Percentiles rank a stretch among this genome's conserved stretches.
These are phyloP conservation scores for Coccyzus lansbergi DNA, from an alignment of 2,797 vertebrate genomes.

Conservation along the genomic window DNA sequence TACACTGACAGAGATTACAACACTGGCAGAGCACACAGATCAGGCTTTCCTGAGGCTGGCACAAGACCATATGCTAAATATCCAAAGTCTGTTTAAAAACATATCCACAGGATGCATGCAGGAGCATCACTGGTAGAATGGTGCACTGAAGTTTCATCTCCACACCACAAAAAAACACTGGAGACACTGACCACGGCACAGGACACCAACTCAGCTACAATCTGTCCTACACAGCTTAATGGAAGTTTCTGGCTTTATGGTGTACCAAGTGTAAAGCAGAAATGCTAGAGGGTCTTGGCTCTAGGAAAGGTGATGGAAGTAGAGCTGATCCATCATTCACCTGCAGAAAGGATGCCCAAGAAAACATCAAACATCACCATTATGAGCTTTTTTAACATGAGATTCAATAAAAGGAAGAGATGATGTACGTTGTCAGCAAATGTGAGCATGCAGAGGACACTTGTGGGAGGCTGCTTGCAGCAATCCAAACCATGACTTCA, in stretches of 20 bases:
- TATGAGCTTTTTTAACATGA: background rate
- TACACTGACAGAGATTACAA: conserved; percentile 17
- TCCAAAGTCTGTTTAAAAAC: conserved; percentile 30
- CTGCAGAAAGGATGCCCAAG: background rate
- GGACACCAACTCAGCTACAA: background rate
- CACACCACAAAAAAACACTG: background rate
- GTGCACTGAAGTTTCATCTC: background rate
- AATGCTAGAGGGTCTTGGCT: background rate
- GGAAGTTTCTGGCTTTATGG: background rate
- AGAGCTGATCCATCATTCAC: background rate
- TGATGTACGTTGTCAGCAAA: background rate
- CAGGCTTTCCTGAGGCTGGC: background rate
- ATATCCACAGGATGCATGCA: background rate
- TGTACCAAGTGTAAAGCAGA: background rate
- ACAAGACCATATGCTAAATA: background rate
- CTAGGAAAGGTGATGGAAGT: background rate
- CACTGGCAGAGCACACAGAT: background rate
- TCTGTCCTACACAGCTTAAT: background rate
- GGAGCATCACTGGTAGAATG: background rate
- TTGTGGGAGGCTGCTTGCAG: background rate
- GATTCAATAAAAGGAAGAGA: background rate
- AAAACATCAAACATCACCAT: background rate
- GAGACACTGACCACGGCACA: background rate
- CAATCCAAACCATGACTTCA: background rate
- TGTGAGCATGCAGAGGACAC: background rate